Evolutionary conservation across 2,888 invertebrate genomes (phyloP), one percentile per base, ranked within the genome.

Genomic region (Chloroclystis v-ata): DNA sequence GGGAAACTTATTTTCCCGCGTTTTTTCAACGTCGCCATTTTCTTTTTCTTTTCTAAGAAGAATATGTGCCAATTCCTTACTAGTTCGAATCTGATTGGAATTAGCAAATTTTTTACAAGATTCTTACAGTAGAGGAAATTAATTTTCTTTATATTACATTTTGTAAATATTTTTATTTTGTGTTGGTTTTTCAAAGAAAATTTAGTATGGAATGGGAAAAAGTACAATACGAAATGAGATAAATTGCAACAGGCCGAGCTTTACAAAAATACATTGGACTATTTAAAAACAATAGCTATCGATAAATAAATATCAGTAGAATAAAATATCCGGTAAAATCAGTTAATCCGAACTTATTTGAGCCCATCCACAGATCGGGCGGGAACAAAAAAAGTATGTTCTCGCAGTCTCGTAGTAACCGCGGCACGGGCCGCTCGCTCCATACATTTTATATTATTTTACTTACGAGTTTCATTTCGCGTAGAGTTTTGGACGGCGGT

Each of bases 381-480:
- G 78, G 80, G 79, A 75, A 74, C 71, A 84, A 86, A 84, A 85
- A 84, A 82, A 69, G 65, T 58, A 56, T 58, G 47, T 43, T 52
- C 54, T 53, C 59, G 54, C 86, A 87, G 86, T 86, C 78, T 80
- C 76, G 72, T 71, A 65, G 67, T 57, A 67, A 58, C 72, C 71
- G 80, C 86, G 85, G 84, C 76, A 80, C 79, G 79, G 77, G 82
- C 78, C 82, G 82, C 75, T 72, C 83, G 86, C 85, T 75, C 72
- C 74, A 76, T 71, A 72, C 68, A 71, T 69, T 78, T 79, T 78
- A 72, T 78, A 78, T 84, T 83, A 79, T 82, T 81, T 82, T 85
- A 75, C 68, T 86, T 86, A 85, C 86, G 86, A 80, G 83, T 86
- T 87, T 86, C 76, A 76, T 85, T 87, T 86, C 86, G 86, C 84